Base-by-base conservation (phyloP, 2,888 invertebrate species). In the Lasioglossum calceatum region DNA sequence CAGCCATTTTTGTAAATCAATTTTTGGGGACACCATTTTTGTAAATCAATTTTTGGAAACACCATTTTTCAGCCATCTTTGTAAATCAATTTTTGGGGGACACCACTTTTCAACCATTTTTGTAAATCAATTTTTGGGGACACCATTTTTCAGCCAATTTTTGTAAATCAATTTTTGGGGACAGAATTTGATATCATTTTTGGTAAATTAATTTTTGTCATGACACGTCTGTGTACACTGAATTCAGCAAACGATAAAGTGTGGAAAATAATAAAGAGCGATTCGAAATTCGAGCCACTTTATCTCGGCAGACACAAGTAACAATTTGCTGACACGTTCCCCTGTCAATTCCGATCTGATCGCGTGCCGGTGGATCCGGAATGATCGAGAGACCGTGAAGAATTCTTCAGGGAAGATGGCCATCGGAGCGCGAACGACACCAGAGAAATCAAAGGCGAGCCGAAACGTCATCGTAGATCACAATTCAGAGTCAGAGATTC, bases 381-480 rank as follows among this genome's bases (percentile, higher is more conserved):
- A 47, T 47, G 47, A 32, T 27, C 73, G n/a, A 73, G 44, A 14
- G 44, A 47, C 73, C 47, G 73, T 44, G 72, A 44, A 44, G 72
- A 47, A 32, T 70, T 32, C 27, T 27, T 73, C 32, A 10, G 32
- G 10, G 47, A 73, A 73, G 47, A 27, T 16, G 47, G 3, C 32
- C 47, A 64, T 47, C 8, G 19, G 14, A 76, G 14, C 36, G 44
- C 19, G 61, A 82, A 47, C 58, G 42, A n/a, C 36, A 27, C 54
- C 64, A 54, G 36, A 54, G 64, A 73, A 50, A 23, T 76, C 70
- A 23, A 23, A 73, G 73, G n/a, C 73, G 10, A n/a, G 47, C 47
- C 32, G 77, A 79, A 82, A 85, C 85, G 80, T 85, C 81, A 75
- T 81, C 75, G 47, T 61, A 70, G 77, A 76, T 36, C n/a, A 54